These are phyloP conservation scores for Ridgeia piscesae DNA, from an alignment of 1,140 invertebrate species.

Conservation along the genomic window DNA sequence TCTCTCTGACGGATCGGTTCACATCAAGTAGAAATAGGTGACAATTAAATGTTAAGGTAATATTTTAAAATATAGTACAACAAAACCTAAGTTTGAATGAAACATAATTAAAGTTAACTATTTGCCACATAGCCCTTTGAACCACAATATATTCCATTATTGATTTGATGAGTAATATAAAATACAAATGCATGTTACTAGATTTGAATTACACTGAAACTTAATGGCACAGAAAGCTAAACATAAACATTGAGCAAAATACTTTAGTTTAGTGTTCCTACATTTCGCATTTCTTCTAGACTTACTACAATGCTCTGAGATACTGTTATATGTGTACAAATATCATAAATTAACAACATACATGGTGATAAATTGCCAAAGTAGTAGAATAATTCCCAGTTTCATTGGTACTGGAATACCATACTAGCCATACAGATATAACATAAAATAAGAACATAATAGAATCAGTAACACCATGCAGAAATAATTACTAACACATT, in stretches of 20 bases:
- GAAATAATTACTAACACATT: no score
- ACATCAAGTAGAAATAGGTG: not conserved
- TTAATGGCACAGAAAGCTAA: not conserved
- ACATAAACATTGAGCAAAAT: not conserved
- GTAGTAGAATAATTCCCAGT: no score
- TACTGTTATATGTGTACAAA: no score
- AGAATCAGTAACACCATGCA: no score
- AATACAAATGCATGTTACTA: not conserved
- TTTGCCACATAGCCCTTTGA: not conserved
- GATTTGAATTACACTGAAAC: not conserved
- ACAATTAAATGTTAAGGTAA: not conserved
- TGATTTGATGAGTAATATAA: not conserved
- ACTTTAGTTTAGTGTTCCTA: no score
- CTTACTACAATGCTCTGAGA: no score
- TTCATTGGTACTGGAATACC: no score
- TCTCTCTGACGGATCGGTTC: constrained; percentile 1
- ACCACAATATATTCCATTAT: not conserved
- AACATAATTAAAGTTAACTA: not conserved
- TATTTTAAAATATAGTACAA: not conserved
- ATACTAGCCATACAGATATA: no score
- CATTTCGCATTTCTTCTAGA: no score
- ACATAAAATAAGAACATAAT: no score
- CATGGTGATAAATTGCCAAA: no score
- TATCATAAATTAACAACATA: no score
- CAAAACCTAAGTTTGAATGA: not conserved